Conservation (phyloP, 2,888 invertebrate species). For the Zygogramma bicolorata region DNA sequence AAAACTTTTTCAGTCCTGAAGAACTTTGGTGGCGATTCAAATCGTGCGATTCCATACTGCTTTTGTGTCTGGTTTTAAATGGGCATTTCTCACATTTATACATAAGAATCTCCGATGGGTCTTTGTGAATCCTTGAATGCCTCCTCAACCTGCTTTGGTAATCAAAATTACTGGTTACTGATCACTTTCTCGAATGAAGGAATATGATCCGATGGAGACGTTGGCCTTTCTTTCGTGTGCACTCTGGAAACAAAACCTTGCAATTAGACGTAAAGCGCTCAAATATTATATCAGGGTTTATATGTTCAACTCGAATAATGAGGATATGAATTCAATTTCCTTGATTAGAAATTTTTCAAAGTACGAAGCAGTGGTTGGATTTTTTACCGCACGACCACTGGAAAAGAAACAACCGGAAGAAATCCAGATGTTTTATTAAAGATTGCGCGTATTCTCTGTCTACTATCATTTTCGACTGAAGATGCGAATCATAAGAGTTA, state of each 20-base stretch:
- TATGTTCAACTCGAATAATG: too few relatives aligned
- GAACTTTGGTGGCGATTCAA: neutral
- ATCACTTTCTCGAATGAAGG: neutral
- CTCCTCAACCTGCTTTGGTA: neutral
- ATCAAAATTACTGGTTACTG: neutral
- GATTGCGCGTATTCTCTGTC: too few relatives aligned
- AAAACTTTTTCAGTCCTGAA: neutral
- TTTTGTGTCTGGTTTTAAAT: neutral
- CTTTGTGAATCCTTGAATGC: neutral
- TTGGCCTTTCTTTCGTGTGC: neutral
- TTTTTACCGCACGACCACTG: neutral
- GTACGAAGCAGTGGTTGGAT: neutral
- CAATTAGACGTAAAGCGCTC: too few relatives aligned
- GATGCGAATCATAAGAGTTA: too few relatives aligned
- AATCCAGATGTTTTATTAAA: too few relatives aligned
- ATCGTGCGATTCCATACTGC: neutral
- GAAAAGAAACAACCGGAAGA: neutral
- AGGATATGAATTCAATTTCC: too few relatives aligned
- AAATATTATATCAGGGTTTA: too few relatives aligned
- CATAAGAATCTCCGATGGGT: neutral
- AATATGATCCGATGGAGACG: neutral
- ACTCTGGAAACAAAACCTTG: neutral
- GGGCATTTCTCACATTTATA: neutral
- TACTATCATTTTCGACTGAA: too few relatives aligned
- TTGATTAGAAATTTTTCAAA: too few relatives aligned